Conservation (phyloP, 2,113 vertebrate genomes). For the Tauraco erythrolophus region DNA sequence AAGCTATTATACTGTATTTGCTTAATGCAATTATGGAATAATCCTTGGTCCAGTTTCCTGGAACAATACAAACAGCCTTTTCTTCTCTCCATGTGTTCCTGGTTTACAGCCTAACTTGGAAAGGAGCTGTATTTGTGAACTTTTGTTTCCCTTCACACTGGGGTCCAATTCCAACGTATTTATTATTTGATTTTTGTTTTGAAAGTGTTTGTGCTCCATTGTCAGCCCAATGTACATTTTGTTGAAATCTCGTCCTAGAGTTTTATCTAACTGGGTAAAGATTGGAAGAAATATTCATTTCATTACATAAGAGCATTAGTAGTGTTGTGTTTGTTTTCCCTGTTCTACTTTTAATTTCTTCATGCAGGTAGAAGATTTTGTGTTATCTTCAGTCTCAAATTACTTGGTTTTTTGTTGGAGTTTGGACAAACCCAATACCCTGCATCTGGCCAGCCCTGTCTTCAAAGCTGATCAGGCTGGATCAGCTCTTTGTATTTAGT, state of each 20-base stretch:
- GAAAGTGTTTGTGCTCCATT: background rate
- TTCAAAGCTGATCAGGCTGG: background rate
- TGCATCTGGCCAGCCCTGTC: background rate
- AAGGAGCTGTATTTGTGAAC: background rate
- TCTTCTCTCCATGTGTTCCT: constrained; percentile 48
- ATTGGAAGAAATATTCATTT: background rate
- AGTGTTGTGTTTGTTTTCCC: background rate
- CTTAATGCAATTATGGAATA: background rate
- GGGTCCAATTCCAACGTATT: background rate
- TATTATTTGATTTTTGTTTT: constrained; percentile 18
- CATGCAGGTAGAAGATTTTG: background rate
- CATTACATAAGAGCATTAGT: background rate
- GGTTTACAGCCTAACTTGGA: constrained; percentile 46
- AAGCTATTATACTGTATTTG: constrained; percentile 30
- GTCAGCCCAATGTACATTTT: background rate
- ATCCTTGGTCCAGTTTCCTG: constrained; percentile 29
- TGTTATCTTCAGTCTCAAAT: background rate
- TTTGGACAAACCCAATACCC: background rate
- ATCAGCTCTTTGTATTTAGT: background rate
- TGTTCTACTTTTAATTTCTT: background rate
- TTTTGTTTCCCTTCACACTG: background rate
- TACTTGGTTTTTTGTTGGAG: background rate
- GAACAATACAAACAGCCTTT: constrained; percentile 17
- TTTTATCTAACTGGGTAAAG: background rate
- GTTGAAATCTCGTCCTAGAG: background rate